Percentiles rank a stretch among this genome's conserved stretches.
These are phyloP conservation scores for Lingula anatina DNA, from an alignment of 2,888 invertebrate species.

Conservation along the genomic window DNA sequence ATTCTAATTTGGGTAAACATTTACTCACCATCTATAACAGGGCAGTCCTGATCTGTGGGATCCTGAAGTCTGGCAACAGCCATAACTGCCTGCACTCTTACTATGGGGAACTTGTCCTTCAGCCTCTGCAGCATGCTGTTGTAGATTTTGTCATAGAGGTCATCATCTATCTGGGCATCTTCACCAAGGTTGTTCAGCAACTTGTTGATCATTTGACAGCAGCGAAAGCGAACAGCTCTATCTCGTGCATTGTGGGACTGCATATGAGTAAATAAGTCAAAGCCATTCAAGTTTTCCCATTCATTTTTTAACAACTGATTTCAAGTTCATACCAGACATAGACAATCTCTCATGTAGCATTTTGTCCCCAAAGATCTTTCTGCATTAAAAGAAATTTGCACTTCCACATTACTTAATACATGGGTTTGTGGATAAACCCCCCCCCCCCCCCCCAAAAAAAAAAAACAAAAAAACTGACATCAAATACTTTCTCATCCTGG, in stretches of 20 bases:
- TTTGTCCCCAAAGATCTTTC: too few species aligned
- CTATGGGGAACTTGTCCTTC: slow-evolving; percentile 69
- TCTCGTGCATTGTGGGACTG: slow-evolving; percentile 53
- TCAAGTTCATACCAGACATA: too few species aligned
- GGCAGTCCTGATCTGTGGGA: slow-evolving; percentile 69
- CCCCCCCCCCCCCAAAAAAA: too few species aligned
- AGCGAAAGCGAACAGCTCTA: slow-evolving; percentile 64
- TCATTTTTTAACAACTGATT: too few species aligned
- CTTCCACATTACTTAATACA: too few species aligned
- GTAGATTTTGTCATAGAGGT: slow-evolving; percentile 68
- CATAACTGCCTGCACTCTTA: slow-evolving; percentile 73
- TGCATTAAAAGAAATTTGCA: too few species aligned
- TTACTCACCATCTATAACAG: slow-evolving; percentile 63
- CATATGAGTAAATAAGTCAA: not conserved
- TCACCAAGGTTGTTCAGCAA: slow-evolving; percentile 70
- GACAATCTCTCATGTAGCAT: too few species aligned
- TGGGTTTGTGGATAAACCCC: too few species aligned
- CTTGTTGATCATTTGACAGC: slow-evolving; percentile 73
- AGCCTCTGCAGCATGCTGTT: slow-evolving; percentile 65
- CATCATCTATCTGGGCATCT: slow-evolving; percentile 72
- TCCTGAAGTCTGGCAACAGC: slow-evolving; percentile 77
- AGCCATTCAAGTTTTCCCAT: too few species aligned
- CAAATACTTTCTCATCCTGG: too few species aligned
- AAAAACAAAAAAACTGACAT: too few species aligned
- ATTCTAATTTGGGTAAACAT: too few species aligned